phyloP scores from a whole-genome alignment of 2,888 invertebrate genomes.

The Pristionchus entomophagus region DNA sequence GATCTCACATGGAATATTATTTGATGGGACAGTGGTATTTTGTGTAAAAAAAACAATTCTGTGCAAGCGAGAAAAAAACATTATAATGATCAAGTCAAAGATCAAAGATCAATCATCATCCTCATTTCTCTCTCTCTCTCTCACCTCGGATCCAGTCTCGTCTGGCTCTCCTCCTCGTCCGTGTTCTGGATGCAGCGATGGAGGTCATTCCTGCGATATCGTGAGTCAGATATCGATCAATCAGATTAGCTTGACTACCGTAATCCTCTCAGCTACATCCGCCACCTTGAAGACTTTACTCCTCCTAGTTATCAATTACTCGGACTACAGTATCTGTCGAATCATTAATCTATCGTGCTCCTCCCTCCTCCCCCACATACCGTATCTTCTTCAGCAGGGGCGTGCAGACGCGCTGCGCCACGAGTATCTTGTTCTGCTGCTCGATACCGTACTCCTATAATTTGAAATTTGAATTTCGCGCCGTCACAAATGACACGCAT shows the following conservation, averaged over 20 bases:
- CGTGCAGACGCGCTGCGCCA: slow-evolving; percentile 96
- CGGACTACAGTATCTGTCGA: not conserved
- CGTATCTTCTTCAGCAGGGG: slow-evolving; percentile 90
- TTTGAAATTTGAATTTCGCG: not conserved
- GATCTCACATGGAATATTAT: too few species aligned
- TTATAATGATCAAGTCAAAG: too few species aligned
- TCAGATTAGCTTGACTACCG: too few species aligned
- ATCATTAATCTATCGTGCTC: slow-evolving; percentile 78
- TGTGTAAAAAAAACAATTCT: too few species aligned
- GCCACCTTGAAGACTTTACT: too few species aligned
- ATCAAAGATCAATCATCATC: slow-evolving; percentile 10
- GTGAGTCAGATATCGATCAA: not conserved
- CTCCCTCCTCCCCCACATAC: slow-evolving; percentile 77
- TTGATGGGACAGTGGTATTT: too few species aligned
- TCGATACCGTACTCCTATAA: slow-evolving; percentile 94
- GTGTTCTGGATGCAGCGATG: slow-evolving; percentile 88
- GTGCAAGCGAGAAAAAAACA: too few species aligned
- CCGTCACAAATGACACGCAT: too few species aligned
- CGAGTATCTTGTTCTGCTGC: slow-evolving; percentile 93
- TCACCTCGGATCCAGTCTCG: slow-evolving; percentile 92
- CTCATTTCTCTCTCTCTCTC: too few species aligned
- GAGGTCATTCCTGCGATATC: slow-evolving; percentile 82
- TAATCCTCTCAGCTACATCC: too few species aligned
- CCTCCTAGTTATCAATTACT: slow-evolving; percentile 47
- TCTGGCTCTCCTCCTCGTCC: slow-evolving; percentile 91